These are phyloP conservation scores for Dendrolimus kikuchii DNA, from an alignment of 1,140 invertebrate genomes.

Conservation along the genomic window DNA sequence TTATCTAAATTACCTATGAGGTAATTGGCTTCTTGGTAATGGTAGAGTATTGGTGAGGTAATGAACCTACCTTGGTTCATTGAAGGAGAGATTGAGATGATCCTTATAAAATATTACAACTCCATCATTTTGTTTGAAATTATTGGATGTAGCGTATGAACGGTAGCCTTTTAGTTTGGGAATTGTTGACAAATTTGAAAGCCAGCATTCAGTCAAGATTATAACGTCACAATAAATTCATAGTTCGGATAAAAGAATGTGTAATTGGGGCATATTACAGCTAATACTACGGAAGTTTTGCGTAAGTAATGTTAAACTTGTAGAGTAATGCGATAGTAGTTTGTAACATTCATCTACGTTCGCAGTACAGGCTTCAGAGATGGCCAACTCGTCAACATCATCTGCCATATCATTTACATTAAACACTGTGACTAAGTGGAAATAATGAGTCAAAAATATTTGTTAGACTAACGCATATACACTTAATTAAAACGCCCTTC, in stretches of 20 bases:
- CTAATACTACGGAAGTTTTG: conserved; percentile 5
- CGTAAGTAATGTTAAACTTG: not conserved
- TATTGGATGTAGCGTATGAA: not conserved
- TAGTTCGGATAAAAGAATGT: not conserved
- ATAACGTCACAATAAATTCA: conserved; percentile 2
- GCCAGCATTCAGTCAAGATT: conserved; percentile 6
- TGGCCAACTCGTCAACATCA: not conserved
- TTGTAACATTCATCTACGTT: not conserved
- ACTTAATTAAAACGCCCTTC: not conserved
- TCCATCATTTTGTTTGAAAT: conserved; percentile 18
- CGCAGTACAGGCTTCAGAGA: not conserved
- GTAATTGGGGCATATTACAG: not conserved
- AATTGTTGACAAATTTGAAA: not conserved
- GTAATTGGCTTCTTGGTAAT: conserved; percentile 7
- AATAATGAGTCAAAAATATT: not conserved
- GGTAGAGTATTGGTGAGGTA: no score
- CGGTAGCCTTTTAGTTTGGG: conserved; percentile 2
- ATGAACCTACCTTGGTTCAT: no score
- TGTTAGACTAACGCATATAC: not conserved
- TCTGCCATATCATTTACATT: not conserved
- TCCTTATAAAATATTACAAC: conserved; percentile 15
- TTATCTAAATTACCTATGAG: conserved; percentile 5
- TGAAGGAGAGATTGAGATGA: not conserved
- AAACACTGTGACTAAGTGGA: not conserved
- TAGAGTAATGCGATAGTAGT: not conserved